A percentile compares a stretch with the other conserved stretches of the same genome.
Evolutionary conservation across 2,113 vertebrate species (phyloP).

Genomic region (Rhombomys opimus): DNA sequence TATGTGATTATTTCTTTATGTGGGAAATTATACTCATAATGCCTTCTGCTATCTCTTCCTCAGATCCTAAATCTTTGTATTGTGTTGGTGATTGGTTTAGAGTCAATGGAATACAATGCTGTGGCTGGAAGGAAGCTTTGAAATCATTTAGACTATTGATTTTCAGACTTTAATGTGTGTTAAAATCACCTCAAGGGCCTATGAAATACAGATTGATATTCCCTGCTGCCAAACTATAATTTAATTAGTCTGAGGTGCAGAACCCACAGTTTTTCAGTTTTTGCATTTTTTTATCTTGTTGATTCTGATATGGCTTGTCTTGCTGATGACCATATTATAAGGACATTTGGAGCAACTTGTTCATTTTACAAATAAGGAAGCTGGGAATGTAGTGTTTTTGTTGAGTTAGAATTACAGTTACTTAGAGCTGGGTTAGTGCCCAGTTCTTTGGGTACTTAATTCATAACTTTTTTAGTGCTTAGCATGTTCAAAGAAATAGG

Average conservation of each 20-base stretch:
- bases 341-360: slow-evolving; percentile 19
- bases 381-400: slow-evolving; percentile 29
- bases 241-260: background rate
- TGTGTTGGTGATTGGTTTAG: slow-evolving; percentile 40
- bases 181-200: background rate
- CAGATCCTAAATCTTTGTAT: slow-evolving; percentile 49
- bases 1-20: slow-evolving; percentile 16
- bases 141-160: slow-evolving; percentile 50
- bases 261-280: slow-evolving; percentile 14
- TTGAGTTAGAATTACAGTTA: slow-evolving; percentile 41
- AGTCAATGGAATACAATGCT: slow-evolving; percentile 8
- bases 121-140: slow-evolving; percentile 38
- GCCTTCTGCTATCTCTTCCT: slow-evolving; percentile 47
- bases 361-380: slow-evolving; percentile 23
- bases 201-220: slow-evolving; percentile 6
- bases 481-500: slow-evolving; percentile 38
- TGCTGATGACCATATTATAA: slow-evolving; percentile 20
- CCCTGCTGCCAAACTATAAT: background rate
- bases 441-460: slow-evolving; percentile 51
- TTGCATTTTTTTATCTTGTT: slow-evolving; percentile 26
- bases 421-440: slow-evolving; percentile 19
- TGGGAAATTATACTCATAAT: slow-evolving; percentile 6
- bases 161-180: slow-evolving; percentile 47
- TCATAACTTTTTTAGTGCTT: slow-evolving; percentile 4
- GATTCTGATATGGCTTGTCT: background rate